Evolutionary conservation across 1,140 invertebrate species (phyloP), one percentile per base, ranked within the genome.

Genomic region (Zaprionus inermis): DNA sequence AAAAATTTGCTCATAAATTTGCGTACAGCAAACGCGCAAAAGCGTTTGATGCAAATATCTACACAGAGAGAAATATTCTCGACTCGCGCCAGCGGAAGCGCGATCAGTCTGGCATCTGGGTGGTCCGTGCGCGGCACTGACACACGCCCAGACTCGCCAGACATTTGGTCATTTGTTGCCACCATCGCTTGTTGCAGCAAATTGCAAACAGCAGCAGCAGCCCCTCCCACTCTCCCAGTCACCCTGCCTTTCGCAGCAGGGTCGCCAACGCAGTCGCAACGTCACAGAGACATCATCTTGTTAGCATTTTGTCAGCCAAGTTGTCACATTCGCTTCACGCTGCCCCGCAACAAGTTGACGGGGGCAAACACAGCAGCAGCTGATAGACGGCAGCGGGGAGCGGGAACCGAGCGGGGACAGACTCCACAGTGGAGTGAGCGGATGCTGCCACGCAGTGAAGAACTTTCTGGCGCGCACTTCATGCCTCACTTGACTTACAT

Each of bases 261-360:
- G 68, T 58, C 72, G 56, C 78, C 73, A 65, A 71, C 64, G 65
- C 63, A 68, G 68, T 72, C 24, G 69, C 44, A 44, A 77, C 65
- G 84, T 78, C 84, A 81, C 34, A 72, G 68, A 59, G 28, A 67
- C 84, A 81, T 84, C 85, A 90, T 76, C 84, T 89, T 89, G 84
- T 89, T 89, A 89, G 84, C 84, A 84, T 89, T 89, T 84, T 89
- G 84, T 89, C 84, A 89, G 84, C 80, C 84, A 80, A 89, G 80
- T 84, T 89, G 84, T 89, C 84, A 84, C 84, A 88, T 78, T 80
- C 77, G 71, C 69, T 80, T 72, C 65, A 55, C 56, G 38, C 36
- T 61, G 63, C 18, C 49, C 64, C 34, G 83, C 83, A 89, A 78
- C 83, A 88, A 88, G 83, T 88, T 88, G 83, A 83, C 83, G 57